Percentiles rank a stretch among this genome's conserved stretches.
phyloP scores from a whole-genome alignment of 1,140 invertebrate species.

The Drusus annulatus region DNA sequence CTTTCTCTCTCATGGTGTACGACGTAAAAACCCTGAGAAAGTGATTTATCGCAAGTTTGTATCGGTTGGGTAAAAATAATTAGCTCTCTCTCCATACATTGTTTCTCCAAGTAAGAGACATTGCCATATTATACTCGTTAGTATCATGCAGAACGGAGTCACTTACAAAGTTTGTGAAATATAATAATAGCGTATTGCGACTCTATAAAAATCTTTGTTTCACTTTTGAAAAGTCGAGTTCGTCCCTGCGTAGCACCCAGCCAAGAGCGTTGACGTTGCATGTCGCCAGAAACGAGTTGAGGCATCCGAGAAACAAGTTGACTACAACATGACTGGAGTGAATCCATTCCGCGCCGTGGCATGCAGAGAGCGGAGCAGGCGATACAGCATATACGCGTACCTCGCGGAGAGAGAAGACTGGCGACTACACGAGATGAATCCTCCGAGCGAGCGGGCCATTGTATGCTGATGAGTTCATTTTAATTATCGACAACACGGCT shows the following conservation, averaged over 20 bases:
- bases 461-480: conserved; percentile 36
- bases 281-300: conserved; percentile 50
- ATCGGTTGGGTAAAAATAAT: too few species aligned
- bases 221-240: background rate
- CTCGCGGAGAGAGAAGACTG: background rate
- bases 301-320: conserved; percentile 38
- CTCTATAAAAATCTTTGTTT: too few species aligned
- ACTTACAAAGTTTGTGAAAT: too few species aligned
- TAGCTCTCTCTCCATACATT: too few species aligned
- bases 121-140: too few species aligned
- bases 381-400: background rate
- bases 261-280: conserved; percentile 56
- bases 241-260: conserved; percentile 44
- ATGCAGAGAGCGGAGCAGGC: background rate
- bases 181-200: too few species aligned
- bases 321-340: conserved; percentile 28
- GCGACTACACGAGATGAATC: background rate
- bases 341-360: conserved; percentile 10
- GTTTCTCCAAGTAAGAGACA: too few species aligned
- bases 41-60: too few species aligned
- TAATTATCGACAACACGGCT: conserved; percentile 30
- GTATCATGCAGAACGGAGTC: too few species aligned
- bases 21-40: too few species aligned
- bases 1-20: too few species aligned
- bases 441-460: background rate